These are phyloP conservation scores for Sinhomidia bicolor DNA, from an alignment of 2,888 invertebrate genomes.

Conservation along the genomic window DNA sequence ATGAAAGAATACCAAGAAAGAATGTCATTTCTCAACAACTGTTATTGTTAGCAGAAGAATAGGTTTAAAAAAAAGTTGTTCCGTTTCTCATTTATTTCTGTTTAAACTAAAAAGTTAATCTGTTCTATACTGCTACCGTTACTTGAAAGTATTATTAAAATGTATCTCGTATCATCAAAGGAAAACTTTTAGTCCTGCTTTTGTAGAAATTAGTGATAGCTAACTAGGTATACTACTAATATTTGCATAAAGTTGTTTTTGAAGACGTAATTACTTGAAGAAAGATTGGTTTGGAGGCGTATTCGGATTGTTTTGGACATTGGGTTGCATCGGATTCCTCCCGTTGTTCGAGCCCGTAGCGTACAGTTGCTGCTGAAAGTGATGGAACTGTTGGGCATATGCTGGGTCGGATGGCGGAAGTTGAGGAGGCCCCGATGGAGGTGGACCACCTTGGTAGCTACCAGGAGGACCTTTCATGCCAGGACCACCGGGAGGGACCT, in stretches of 20 bases:
- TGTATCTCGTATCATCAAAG: too few relatives aligned
- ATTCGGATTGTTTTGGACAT: conserved; percentile 80
- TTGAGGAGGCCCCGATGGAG: conserved; percentile 91
- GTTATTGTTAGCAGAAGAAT: too few relatives aligned
- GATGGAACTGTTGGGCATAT: conserved; percentile 97
- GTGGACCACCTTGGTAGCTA: conserved; percentile 84
- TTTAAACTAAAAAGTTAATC: too few relatives aligned
- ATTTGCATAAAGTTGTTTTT: background rate
- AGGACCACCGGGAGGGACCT: conserved; percentile 84
- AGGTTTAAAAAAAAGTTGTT: too few relatives aligned
- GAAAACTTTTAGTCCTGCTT: too few relatives aligned
- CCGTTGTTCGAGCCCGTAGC: conserved; percentile 87
- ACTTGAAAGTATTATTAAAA: too few relatives aligned
- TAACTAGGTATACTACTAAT: too few relatives aligned
- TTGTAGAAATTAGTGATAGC: too few relatives aligned
- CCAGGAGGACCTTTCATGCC: conserved; percentile 87
- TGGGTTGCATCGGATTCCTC: conserved; percentile 84
- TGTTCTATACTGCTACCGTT: too few relatives aligned
- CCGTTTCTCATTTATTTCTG: too few relatives aligned
- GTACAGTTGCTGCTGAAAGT: conserved; percentile 97
- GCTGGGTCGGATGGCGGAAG: conserved; percentile 94
- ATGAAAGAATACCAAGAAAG: too few relatives aligned
- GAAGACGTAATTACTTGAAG: conserved; percentile 78
- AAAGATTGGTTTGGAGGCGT: conserved; percentile 80
- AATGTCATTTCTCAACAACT: too few relatives aligned